Evolutionary conservation across 2,113 vertebrate genomes (phyloP), one percentile per base, ranked within the genome.

Genomic region (Xenopus laevis): DNA sequence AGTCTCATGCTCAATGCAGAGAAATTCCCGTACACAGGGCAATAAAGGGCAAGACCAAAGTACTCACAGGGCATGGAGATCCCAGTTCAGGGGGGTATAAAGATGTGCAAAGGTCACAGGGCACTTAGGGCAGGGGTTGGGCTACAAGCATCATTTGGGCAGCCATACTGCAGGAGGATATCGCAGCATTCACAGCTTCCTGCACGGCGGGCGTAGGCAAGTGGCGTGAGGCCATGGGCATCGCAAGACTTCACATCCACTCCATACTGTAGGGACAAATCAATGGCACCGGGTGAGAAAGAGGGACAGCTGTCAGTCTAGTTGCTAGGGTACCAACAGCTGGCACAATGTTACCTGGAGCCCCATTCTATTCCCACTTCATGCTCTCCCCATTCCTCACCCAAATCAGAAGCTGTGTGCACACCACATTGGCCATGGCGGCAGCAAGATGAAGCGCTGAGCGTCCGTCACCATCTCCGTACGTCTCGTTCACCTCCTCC

Each of bases 401-500:
- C 97, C 97, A 99, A 84, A 98, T 94, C 60, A 98, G 95, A 77
- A 98, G 91, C 84, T 98, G 97, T 0, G 97, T 96, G 87, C 98
- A 94, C 80, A 98, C 97, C 0, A 98, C 96, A 0, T 99, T 99
- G 78, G 96, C 95, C 97, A 99, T 99, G 65, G 96, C 95, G 0
- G 96, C 95, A 33, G 97, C 96, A n/a, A 99, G 94, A 67, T 98
- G 97, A 84, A 99, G 89, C 0, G 97, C 97, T 0, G 95, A 98
- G 74, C 97, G 92, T 0, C 97, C 97, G 0, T 98, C 97, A 0
- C 97, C 97, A 0, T 98, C 97, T 0, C 97, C 96, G 0, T 98
- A 99, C 4, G 97, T 98, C 93, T 98, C 97, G 0, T 99, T 98
- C 78, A 99, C 97, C 79, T 98, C 97, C 79, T 98, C 97, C 87